A percentile compares a stretch with the other conserved stretches of the same genome.
phyloP scores from a whole-genome alignment of 2,888 invertebrate species.

The Amblyteles armatorius region DNA sequence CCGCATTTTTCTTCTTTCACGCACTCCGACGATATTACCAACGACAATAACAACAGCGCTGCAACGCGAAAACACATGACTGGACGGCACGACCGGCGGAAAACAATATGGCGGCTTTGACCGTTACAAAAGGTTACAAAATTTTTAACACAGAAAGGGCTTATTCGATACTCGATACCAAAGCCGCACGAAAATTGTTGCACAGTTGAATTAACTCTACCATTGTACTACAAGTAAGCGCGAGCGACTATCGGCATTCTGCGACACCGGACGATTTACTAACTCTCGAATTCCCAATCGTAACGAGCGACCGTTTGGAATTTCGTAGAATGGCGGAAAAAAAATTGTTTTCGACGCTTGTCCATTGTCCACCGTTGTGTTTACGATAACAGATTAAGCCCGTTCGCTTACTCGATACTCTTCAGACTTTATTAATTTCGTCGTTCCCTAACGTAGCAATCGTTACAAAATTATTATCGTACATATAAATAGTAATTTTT shows the following conservation, averaged over 20 bases:
- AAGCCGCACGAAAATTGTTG: neutral
- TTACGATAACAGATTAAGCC: neutral
- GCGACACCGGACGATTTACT: neutral
- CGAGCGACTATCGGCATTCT: neutral
- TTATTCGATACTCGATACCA: too few relatives aligned
- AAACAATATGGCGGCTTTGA: neutral
- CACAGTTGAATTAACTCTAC: neutral
- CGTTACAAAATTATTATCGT: constrained; percentile 80
- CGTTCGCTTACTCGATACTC: constrained; percentile 45
- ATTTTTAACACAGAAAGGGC: neutral
- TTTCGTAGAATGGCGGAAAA: neutral
- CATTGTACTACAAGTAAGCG: neutral
- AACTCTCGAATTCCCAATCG: neutral
- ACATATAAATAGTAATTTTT: constrained; percentile 63
- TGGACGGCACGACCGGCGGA: neutral
- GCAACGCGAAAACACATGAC: constrained; percentile 1
- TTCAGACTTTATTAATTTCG: constrained; percentile 73
- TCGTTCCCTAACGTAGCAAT: constrained; percentile 71
- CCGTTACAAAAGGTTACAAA: neutral
- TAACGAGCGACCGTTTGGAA: neutral
- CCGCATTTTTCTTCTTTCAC: neutral
- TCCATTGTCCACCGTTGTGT: neutral
- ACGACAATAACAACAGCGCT: neutral
- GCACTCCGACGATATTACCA: constrained; percentile 16
- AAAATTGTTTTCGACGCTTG: neutral